Base-by-base conservation (phyloP, 2,113 vertebrate genomes). In the Tyto alba region DNA sequence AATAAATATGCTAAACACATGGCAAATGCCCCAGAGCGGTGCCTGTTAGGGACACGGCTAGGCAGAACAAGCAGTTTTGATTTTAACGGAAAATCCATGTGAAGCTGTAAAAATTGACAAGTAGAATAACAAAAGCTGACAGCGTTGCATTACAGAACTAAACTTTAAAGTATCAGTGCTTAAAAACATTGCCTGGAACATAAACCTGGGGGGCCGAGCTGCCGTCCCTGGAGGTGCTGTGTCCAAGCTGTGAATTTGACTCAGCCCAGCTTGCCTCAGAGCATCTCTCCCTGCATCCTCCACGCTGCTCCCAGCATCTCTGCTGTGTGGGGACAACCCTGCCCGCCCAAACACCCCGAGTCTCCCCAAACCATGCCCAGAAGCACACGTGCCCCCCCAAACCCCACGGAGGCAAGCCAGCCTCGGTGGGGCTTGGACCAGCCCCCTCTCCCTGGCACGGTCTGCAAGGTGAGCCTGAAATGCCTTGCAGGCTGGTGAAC, bases 321-420 rank as follows among this genome's bases (percentile, higher is more conserved):
- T 10, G 60, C 7, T 13, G 6, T 23, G 2, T 45, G 45, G 77
- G 57, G 15, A 10, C 62, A 38, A 21, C n/a, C 13, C 29, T 32
- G 26, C 9, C 20, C 63, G 9, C 40, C 29, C 74, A 11, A 14
- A 34, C 32, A 11, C 57, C 47, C 57, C 2, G 0, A 17, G 14
- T 16, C 6, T 13, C 56, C 82, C 50, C 0, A 18, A 16, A 56
- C 2, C 13, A 4, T 7, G 13, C n/a, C 34, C 57, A 32, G 7
- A 45, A 56, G 9, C 50, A 0, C 5, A 0, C 1, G 21, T 19
- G 14, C 0, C 4, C 17, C n/a, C 40, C 11, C 11, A 13, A 3
- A 6, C 21, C 34, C 32, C 4, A 0, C 1, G 1, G 53, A 34
- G 9, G 5, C 2, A 8, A 9, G 38, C 7, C 50, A 67, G 32